These are phyloP conservation scores for Oreonectes daqikongensis DNA, from an alignment of 2,797 vertebrate species.

Conservation along the genomic window DNA sequence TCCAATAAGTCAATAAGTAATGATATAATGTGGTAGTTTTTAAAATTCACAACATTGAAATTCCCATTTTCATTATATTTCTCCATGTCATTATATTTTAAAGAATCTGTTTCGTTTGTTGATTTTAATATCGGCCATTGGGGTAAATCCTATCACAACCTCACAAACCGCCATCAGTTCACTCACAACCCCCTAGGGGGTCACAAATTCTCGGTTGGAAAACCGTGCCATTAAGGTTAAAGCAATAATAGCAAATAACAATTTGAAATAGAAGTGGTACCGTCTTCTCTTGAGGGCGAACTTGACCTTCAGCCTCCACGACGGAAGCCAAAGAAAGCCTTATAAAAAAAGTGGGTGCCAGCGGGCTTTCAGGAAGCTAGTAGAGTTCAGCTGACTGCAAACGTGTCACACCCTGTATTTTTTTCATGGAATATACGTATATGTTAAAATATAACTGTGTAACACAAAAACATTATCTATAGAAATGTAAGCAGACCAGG, in stretches of 20 bases:
- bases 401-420: not conserved
- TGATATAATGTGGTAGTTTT: no score
- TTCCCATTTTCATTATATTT: no score
- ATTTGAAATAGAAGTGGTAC: not conserved
- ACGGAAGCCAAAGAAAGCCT: not conserved
- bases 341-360: not conserved
- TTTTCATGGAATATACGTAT: not conserved
- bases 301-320: not conserved
- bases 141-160: not conserved
- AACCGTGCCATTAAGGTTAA: not conserved
- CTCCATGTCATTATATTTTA: not conserved
- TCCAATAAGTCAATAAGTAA: no score
- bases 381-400: not conserved
- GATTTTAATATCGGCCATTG: not conserved
- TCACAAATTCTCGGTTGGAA: not conserved
- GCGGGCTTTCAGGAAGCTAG: not conserved
- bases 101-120: not conserved
- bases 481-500: not conserved
- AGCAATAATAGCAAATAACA: constrained; percentile 6
- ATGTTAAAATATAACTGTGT: no score
- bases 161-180: not conserved
- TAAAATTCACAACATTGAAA: no score
- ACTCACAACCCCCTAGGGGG: not conserved
- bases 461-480: not conserved
- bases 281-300: not conserved